Evolutionary conservation across 2,797 vertebrate genomes (phyloP).

Genomic region (Pithecia hirsuta): DNA sequence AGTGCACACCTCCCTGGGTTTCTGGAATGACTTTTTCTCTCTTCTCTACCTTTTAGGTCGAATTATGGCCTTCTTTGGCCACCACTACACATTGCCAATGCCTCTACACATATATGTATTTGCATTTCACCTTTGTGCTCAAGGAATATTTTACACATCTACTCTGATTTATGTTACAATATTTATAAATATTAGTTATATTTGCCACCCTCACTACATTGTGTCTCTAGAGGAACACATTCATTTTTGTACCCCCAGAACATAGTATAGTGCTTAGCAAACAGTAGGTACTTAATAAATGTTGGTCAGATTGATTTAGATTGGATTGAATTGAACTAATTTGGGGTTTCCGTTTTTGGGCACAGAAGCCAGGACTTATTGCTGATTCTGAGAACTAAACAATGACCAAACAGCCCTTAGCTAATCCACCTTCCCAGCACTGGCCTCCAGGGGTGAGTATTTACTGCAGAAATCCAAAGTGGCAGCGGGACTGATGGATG

Average conservation of each 20-base stretch:
- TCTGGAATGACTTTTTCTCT: neutral
- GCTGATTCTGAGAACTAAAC: neutral
- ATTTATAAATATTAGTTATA: no score
- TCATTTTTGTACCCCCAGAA: neutral
- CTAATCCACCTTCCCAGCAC: constrained; percentile 10
- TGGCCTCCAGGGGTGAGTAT: constrained; percentile 28
- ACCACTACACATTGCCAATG: no score
- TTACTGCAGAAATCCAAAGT: constrained; percentile 31
- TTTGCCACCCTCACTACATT: neutral
- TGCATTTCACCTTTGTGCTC: neutral
- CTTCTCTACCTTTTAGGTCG: neutral
- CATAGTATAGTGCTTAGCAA: neutral
- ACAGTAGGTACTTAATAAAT: neutral
- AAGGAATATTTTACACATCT: neutral
- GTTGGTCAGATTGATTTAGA: neutral
- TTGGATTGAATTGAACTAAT: neutral
- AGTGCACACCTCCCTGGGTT: neutral
- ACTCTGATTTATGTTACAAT: neutral
- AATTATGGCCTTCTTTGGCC: neutral
- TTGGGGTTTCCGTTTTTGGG: neutral
- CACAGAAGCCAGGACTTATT: neutral
- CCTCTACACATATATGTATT: fast-evolving
- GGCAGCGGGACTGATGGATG: constrained; percentile 59
- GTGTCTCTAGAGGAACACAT: neutral
- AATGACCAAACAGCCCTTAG: constrained; percentile 3